Conservation (phyloP, 2,113 vertebrate species). For the Archilochus colubris region DNA sequence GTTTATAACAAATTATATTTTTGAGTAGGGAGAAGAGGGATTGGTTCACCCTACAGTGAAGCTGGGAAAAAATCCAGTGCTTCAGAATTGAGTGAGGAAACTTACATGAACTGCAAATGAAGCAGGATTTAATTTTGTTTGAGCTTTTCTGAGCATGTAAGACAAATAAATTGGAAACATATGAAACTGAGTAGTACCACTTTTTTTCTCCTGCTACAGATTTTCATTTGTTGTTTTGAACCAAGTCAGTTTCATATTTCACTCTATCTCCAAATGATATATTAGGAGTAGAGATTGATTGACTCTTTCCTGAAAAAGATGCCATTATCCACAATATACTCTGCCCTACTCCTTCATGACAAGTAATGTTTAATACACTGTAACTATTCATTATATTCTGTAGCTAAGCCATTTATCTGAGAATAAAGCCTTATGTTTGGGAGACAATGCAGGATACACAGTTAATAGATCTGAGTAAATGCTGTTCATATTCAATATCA, state of each 20-base stretch:
- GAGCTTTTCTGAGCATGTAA: background rate
- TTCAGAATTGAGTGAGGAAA: background rate
- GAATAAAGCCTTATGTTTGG: background rate
- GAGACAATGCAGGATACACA: background rate
- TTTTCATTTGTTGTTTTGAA: background rate
- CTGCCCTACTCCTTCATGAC: background rate
- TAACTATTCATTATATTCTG: background rate
- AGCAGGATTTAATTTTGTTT: background rate
- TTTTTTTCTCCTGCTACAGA: background rate
- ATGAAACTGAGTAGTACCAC: background rate
- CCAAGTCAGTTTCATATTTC: background rate
- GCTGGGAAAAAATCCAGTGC: background rate
- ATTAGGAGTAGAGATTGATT: background rate
- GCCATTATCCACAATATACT: accelerated
- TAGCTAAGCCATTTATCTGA: background rate
- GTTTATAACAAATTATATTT: background rate
- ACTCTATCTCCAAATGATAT: accelerated
- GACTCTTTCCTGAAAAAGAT: background rate
- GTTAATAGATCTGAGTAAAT: background rate
- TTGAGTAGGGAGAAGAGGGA: background rate
- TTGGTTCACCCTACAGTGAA: background rate
- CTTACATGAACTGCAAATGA: background rate
- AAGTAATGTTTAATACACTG: background rate
- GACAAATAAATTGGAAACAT: background rate
- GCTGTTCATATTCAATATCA: background rate